Percentiles rank a stretch among this genome's conserved stretches.
These are phyloP conservation scores for Saccostrea echinata DNA, from an alignment of 1,140 invertebrate species.

Conservation along the genomic window DNA sequence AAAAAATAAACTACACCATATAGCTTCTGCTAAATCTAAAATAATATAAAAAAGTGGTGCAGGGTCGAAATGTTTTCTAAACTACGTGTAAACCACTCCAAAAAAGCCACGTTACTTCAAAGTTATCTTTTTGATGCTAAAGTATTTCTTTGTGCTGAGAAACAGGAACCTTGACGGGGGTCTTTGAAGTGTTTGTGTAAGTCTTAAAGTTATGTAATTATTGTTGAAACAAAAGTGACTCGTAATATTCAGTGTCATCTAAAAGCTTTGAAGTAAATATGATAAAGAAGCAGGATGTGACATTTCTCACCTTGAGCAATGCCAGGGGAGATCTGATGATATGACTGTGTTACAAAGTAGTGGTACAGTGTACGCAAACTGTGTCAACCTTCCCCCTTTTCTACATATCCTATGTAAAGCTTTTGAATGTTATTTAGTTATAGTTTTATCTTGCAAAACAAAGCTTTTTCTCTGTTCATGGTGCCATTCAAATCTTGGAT, in stretches of 20 bases:
- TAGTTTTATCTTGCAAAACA: too few relatives aligned
- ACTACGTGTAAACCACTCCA: background rate
- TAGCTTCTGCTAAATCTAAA: background rate
- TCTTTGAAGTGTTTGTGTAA: background rate
- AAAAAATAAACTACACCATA: conserved; percentile 5
- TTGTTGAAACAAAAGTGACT: background rate
- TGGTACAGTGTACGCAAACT: background rate
- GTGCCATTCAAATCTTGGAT: too few relatives aligned
- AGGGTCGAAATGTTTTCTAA: conserved; percentile 1
- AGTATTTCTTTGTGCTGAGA: background rate
- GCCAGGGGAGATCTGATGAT: background rate
- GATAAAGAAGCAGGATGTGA: background rate
- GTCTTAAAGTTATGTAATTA: conserved; percentile 5
- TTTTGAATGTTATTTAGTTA: too few relatives aligned
- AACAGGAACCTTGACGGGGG: background rate
- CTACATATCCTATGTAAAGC: too few relatives aligned
- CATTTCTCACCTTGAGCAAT: background rate
- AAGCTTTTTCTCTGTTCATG: too few relatives aligned
- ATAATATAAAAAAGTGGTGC: background rate
- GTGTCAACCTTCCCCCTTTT: too few relatives aligned
- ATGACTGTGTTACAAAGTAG: background rate
- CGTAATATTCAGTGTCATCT: background rate
- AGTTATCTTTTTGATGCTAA: conserved; percentile 14
- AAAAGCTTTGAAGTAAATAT: background rate
- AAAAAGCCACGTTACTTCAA: background rate